Evolutionary conservation across 2,113 vertebrate species (phyloP).

Genomic region (Scopus umbretta): DNA sequence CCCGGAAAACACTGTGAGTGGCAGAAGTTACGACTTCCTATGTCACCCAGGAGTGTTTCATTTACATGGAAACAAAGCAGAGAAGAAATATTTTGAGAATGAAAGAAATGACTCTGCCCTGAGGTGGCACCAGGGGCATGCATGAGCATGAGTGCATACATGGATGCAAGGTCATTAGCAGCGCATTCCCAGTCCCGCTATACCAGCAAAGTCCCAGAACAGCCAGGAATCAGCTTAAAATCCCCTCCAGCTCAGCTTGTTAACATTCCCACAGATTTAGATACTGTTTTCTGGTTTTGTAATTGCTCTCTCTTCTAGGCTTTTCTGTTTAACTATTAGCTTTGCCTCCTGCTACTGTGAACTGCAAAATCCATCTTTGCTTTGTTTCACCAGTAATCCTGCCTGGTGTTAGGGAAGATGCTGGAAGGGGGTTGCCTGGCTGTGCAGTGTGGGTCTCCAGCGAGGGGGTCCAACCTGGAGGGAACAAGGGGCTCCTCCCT

Average conservation of each 20-base stretch:
- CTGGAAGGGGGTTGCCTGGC: neutral
- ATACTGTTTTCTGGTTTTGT: neutral
- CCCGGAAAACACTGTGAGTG: neutral
- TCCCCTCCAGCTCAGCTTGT: neutral
- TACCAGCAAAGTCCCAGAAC: neutral
- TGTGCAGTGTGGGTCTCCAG: neutral
- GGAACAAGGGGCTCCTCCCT: neutral
- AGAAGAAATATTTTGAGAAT: neutral
- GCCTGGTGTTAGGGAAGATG: neutral
- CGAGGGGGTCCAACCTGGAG: neutral
- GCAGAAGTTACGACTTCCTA: neutral
- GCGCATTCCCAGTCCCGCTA: neutral
- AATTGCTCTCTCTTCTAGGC: neutral
- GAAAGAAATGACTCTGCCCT: neutral
- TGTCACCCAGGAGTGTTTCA: neutral
- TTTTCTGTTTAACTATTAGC: neutral
- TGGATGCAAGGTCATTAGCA: neutral
- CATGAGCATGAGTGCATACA: neutral
- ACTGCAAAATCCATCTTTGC: neutral
- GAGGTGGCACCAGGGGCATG: neutral
- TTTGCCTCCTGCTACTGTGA: neutral
- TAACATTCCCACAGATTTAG: neutral
- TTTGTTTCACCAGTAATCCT: neutral
- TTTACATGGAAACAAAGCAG: slow-evolving; percentile 6
- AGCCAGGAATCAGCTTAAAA: neutral